Evolutionary conservation across 2,113 vertebrate genomes (phyloP), one percentile per base, ranked within the genome.

Genomic region (Pluvianellus socialis): DNA sequence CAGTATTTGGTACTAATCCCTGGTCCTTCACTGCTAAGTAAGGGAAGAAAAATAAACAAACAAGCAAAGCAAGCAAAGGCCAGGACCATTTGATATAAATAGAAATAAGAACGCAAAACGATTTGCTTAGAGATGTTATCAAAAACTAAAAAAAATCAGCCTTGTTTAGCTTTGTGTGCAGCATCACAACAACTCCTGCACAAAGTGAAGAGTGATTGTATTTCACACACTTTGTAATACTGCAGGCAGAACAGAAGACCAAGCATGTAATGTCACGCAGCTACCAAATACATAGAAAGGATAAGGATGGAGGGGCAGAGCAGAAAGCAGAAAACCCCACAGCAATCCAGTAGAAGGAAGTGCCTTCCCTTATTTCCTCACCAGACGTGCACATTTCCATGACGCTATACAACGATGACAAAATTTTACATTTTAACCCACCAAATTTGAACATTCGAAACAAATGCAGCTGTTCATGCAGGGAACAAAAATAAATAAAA

Each of bases 31-130:
- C 35, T 61, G 32, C 59, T 71, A 93, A 75, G 38, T 79, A 86
- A 83, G 47, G 59, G 52, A 88, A 75, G 59, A 88, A 85, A 96
- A 94, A 97, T 47, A 87, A 93, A 95, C 19, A 88, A 83, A 45
- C 49, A 82, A 86, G 32, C 26, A 74, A 90, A 65, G 17, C 27
- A 70, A 73, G 38, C 27, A 50, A 83, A 92, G 33, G 35, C 23
- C 63, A 90, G 40, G 44, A 61, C 24, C 28, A 66, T 13, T 67
- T 58, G 27, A 44, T 61, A 77, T 74, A 80, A 83, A 85, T 49
- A 92, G 40, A 92, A 66, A 62, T 5, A 77, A 68, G 49, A 44
- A 23, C 26, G 7, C 12, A 80, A 79, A 76, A 45, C 3, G 0
- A 68, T 62, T 85, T 65, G 16, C 18, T 90, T 63, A 65, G 32